Conservation (phyloP, 2,113 vertebrate genomes). For the Porphyrio hochstetteri region DNA sequence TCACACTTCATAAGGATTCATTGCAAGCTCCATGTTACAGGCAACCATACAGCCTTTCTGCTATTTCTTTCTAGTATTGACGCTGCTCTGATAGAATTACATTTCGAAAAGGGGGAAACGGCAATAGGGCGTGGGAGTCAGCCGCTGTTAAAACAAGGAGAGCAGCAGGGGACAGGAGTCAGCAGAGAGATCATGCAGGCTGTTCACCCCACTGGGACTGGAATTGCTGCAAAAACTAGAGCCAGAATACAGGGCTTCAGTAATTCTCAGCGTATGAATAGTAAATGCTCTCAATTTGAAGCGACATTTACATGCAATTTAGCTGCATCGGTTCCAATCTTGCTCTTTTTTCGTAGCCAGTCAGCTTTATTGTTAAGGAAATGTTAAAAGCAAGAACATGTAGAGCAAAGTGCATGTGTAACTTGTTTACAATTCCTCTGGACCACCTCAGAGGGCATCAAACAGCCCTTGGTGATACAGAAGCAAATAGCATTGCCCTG, state of each 20-base stretch:
- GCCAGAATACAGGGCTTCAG: not conserved
- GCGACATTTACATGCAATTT: not conserved
- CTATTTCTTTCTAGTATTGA: not conserved
- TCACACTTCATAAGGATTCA: not conserved
- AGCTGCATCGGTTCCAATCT: not conserved
- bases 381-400: not conserved
- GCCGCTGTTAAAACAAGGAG: not conserved
- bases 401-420: not conserved
- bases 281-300: not conserved
- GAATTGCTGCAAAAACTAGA: not conserved
- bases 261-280: not conserved
- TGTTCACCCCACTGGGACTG: not conserved
- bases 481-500: not conserved
- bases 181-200: not conserved
- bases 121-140: not conserved
- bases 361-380: not conserved
- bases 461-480: not conserved
- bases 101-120: not conserved
- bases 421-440: not conserved
- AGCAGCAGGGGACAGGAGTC: not conserved
- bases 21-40: not conserved
- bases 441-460: not conserved
- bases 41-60: not conserved
- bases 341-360: not conserved
- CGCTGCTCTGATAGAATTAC: not conserved